Evolutionary conservation across 2,888 invertebrate genomes (phyloP).

Genomic region (Tetropium fuscum): DNA sequence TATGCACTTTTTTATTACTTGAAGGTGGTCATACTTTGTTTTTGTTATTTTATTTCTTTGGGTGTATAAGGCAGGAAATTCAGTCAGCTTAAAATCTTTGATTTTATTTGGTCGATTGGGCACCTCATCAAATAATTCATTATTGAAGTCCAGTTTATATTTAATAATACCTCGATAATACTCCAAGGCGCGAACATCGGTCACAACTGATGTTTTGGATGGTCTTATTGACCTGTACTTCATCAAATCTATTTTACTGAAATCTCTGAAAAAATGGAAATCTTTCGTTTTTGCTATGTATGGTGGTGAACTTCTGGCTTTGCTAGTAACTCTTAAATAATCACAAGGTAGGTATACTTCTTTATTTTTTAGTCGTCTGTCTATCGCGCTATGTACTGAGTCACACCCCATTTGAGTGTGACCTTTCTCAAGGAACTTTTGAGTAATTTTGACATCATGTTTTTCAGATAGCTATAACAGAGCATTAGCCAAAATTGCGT

Average conservation of each 20-base stretch:
- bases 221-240: constrained; percentile 15
- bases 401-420: constrained; percentile 58
- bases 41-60: not conserved
- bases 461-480: constrained; percentile 39
- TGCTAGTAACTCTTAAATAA: constrained; percentile 46
- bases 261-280: constrained; percentile 41
- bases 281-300: constrained; percentile 37
- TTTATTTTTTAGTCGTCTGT: constrained; percentile 54
- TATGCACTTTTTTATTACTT: not conserved
- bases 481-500: too few species aligned
- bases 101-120: not conserved
- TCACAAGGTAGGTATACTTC: constrained; percentile 42
- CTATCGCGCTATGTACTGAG: constrained; percentile 58
- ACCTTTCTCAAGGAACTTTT: constrained; percentile 52
- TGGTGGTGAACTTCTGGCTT: too few species aligned
- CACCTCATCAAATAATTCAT: not conserved
- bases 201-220: not conserved
- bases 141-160: not conserved
- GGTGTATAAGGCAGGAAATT: not conserved
- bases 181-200: not conserved
- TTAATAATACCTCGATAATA: not conserved
- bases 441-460: constrained; percentile 36
- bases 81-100: not conserved
- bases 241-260: not conserved
- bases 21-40: not conserved